Percentiles rank a stretch among this genome's conserved stretches.
phyloP scores from a whole-genome alignment of 2,113 vertebrate species.

The Dasyprocta punctata region DNA sequence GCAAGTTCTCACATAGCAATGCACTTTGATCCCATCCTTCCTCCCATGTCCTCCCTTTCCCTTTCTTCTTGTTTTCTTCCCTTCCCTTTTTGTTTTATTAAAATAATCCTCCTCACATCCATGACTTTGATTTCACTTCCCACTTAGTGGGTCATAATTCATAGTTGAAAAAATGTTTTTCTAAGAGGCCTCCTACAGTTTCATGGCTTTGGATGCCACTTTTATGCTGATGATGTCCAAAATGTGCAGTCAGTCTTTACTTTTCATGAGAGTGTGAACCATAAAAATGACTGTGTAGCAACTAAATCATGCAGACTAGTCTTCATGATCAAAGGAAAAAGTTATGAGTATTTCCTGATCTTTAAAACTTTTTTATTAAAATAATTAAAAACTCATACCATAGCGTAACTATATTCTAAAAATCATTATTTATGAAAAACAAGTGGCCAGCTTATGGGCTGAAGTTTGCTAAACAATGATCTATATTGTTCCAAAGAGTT shows the following conservation, averaged over 20 bases:
- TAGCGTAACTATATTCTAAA: neutral
- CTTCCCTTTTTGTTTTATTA: neutral
- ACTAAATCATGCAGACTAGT: neutral
- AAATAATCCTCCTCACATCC: neutral
- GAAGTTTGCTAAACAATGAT: neutral
- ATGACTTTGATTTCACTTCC: neutral
- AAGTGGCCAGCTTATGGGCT: neutral
- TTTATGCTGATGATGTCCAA: neutral
- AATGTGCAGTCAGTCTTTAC: neutral
- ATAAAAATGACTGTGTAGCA: neutral
- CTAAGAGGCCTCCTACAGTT: neutral
- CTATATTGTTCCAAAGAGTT: neutral
- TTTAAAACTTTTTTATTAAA: constrained; percentile 10
- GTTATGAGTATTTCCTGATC: neutral
- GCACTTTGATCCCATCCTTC: neutral
- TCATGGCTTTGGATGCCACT: neutral
- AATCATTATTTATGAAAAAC: constrained; percentile 19
- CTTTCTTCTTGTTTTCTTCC: neutral
- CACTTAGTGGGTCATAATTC: neutral
- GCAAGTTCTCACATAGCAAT: neutral
- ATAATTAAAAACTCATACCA: neutral
- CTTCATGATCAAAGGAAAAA: neutral
- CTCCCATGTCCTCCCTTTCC: too few species aligned
- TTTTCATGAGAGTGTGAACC: neutral
- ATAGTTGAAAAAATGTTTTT: neutral